Evolutionary conservation across 2,888 invertebrate genomes (phyloP), one percentile per base, ranked within the genome.

Genomic region (Brassicogethes aeneus): DNA sequence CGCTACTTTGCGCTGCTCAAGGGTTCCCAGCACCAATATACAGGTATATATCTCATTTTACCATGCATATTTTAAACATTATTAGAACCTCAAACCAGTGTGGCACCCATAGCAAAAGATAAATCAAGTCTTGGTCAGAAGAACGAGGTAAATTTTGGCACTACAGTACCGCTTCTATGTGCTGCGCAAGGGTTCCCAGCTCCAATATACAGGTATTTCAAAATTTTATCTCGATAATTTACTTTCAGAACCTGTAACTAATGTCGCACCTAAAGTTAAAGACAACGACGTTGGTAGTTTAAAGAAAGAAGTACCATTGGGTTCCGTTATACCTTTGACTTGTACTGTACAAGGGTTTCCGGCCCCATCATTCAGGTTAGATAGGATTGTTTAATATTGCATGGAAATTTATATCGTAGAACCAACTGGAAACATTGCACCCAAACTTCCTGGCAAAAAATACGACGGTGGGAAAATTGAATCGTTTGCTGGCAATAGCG

Each of bases 351-450:
- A 73, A 65, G 72, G 70, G 49, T 73, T 70, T 65, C 81, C 81
- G 45, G 71, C 77, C 45, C 82, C 82, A 54, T 61, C 71, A 43
- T 77, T 77, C 71, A 81, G 82, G 82, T 82, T 51, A 35, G 16
- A 3, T 15, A 15, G 14, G 36, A 5, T 12, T 14, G 10, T 36
- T 38, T 8, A 17, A 16, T 32, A 16, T 23, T 14, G 42, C 42
- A 51, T 40, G 40, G 3, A 13, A 10, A 10, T 32, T 10, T 32
- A 5, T 32, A 10, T 5, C 14, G 7, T 64, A 73, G 74, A 74
- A 60, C 79, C 79, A 36, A 77, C 76, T 41, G 74, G 76, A 64
- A 79, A 78, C 62, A 76, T 78, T 46, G 67, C 74, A 44, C 78
- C 79, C 46, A 74, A 76, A 60, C 68, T 75, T 54, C 73, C 74